Evolutionary conservation across 2,113 vertebrate genomes (phyloP).

Genomic region (Cynoglossus semilaevis): DNA sequence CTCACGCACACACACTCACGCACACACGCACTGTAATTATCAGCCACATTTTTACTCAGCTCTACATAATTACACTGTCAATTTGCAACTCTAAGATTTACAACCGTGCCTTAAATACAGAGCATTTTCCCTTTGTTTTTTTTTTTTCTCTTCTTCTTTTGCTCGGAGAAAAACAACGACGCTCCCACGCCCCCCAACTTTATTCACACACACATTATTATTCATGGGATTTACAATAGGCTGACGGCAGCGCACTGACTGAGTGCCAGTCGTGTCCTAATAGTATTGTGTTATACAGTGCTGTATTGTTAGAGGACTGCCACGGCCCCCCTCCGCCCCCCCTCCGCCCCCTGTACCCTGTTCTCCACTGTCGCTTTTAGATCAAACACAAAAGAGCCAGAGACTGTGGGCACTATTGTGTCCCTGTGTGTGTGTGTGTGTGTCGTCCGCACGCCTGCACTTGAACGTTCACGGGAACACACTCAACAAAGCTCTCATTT

Average conservation of each 20-base stretch:
- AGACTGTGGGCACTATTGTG: constrained; percentile 33
- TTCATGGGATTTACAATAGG: constrained; percentile 57
- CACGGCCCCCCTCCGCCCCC: constrained; percentile 42
- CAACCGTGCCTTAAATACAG: constrained; percentile 10
- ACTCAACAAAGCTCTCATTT: neutral
- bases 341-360: constrained; percentile 38
- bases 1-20: constrained; percentile 3
- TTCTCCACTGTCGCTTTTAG: constrained; percentile 54
- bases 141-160: constrained; percentile 13
- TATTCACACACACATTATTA: constrained; percentile 56
- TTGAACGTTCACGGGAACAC: constrained; percentile 11
- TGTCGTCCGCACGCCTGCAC: constrained; percentile 36
- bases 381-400: constrained; percentile 40
- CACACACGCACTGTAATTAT: constrained; percentile 41
- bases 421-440: constrained; percentile 11
- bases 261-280: constrained; percentile 44
- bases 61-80: constrained; percentile 52
- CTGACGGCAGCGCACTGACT: constrained; percentile 34
- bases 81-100: constrained; percentile 42
- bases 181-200: constrained; percentile 28
- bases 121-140: constrained; percentile 12
- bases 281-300: constrained; percentile 48
- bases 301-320: constrained; percentile 57
- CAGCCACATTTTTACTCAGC: constrained; percentile 39
- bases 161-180: constrained; percentile 37